These are phyloP conservation scores for Antedon mediterranea DNA, from an alignment of 53 echinoderm and acorn worm genomes.

Conservation along the genomic window DNA sequence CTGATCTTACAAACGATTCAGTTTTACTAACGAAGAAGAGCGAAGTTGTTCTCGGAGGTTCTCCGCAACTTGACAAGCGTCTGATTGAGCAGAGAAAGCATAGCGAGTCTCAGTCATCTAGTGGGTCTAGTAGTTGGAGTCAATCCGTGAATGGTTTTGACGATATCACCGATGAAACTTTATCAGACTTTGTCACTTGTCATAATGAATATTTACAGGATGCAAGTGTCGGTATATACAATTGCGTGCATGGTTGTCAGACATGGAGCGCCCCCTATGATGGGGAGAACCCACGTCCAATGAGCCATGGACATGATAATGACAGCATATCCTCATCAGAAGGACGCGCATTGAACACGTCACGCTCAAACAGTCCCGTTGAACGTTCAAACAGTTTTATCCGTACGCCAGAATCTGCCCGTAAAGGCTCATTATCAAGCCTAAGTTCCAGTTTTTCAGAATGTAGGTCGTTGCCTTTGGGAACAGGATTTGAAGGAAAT, in stretches of 20 bases:
- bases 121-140: conserved; percentile 1
- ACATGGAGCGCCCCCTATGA: conserved; percentile 72
- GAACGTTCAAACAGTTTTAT: conserved; percentile 4
- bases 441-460: neutral
- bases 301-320: conserved; percentile 30
- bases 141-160: neutral
- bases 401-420: neutral
- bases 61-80: conserved; percentile 24
- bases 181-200: conserved; percentile 54
- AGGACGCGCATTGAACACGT: neutral
- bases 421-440: neutral
- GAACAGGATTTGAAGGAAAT: neutral
- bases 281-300: conserved; percentile 43
- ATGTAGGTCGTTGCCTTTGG: neutral
- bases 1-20: conserved; percentile 2
- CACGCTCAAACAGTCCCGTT: neutral
- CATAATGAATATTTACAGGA: conserved; percentile 78
- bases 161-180: conserved; percentile 8
- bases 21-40: conserved; percentile 25
- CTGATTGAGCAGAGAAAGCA: neutral
- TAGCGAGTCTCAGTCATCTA: neutral
- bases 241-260: conserved; percentile 38
- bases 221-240: conserved; percentile 46
- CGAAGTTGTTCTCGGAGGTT: conserved; percentile 34
- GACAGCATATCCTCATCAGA: neutral